Percentiles rank a stretch among this genome's conserved stretches.
Evolutionary conservation across 2,888 invertebrate species (phyloP).

Genomic region (Orchesellides sinensis): DNA sequence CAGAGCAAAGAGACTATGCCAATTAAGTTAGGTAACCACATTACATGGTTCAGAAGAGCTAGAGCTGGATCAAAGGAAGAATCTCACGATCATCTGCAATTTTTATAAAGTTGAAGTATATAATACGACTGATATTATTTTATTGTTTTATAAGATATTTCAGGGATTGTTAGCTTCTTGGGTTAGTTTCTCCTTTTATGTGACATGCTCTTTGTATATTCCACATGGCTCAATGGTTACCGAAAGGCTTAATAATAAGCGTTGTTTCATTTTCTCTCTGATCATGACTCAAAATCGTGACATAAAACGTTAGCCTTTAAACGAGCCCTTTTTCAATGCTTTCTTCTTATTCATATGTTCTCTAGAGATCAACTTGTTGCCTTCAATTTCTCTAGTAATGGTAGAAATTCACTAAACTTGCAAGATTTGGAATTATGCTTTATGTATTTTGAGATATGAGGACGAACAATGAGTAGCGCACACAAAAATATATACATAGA

Average conservation of each 20-base stretch:
- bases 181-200: neutral
- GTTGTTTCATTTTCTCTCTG: neutral
- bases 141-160: neutral
- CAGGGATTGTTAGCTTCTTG: neutral
- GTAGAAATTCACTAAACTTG: too few species aligned
- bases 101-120: neutral
- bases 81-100: conserved; percentile 54
- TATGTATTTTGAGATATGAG: too few species aligned
- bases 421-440: too few species aligned
- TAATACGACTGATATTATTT: neutral
- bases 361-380: too few species aligned
- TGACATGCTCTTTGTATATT: neutral
- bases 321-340: too few species aligned
- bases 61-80: conserved; percentile 45
- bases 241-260: conserved; percentile 21
- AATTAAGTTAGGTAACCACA: conserved; percentile 62
- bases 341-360: too few species aligned
- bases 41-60: conserved; percentile 39
- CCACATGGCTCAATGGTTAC: neutral
- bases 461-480: too few species aligned
- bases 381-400: too few species aligned
- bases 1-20: conserved; percentile 9
- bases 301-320: too few species aligned
- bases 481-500: too few species aligned
- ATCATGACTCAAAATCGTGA: too few species aligned